Conservation (phyloP, 2,797 vertebrate genomes). For the Epinephelus awoara region DNA sequence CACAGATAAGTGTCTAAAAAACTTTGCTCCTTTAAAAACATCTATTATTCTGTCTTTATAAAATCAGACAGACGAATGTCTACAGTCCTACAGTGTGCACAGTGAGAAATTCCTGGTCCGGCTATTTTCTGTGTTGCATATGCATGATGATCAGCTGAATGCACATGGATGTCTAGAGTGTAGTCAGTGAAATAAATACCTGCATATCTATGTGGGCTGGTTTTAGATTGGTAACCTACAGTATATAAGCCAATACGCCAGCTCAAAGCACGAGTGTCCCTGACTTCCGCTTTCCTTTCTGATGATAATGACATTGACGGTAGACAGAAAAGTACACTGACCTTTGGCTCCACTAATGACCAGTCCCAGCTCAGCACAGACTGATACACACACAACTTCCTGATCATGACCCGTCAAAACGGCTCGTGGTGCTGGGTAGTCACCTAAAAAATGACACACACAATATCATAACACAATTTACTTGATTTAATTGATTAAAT, state of each 20-base stretch:
- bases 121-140: conserved; percentile 2
- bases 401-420: conserved; percentile 97
- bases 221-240: not conserved
- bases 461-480: not conserved
- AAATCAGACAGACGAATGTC: not conserved
- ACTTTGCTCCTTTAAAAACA: not conserved
- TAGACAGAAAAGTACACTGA: conserved; percentile 74
- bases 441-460: conserved; percentile 84
- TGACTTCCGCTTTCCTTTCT: not conserved
- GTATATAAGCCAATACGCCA: not conserved
- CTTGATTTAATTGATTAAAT: not conserved
- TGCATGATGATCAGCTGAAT: not conserved
- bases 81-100: not conserved
- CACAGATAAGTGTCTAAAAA: conserved; percentile 8
- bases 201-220: not conserved
- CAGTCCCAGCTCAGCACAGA: conserved; percentile 97
- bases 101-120: not conserved
- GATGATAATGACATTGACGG: not conserved
- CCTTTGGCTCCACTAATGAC: conserved; percentile 99
- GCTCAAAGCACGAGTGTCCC: not conserved
- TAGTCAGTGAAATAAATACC: not conserved
- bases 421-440: conserved; percentile 96
- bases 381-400: conserved; percentile 97
- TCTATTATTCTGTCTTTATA: not conserved
- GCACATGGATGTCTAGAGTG: not conserved